Base-by-base conservation (phyloP, 2,888 invertebrate genomes). In the Ectemnius lituratus region DNA sequence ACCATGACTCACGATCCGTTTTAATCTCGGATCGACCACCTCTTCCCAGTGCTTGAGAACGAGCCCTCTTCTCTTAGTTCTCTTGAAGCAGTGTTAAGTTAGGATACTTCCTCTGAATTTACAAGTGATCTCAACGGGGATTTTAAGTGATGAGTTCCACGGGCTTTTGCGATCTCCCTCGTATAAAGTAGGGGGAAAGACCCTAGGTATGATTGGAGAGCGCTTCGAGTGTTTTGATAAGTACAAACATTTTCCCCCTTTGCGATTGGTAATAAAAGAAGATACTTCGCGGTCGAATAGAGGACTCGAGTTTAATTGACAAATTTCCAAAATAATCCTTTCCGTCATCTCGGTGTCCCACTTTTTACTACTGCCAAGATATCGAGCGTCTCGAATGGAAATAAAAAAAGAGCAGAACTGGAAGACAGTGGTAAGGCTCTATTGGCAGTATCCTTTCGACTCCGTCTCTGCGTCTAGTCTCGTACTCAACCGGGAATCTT, bases 371-470 rank as follows among this genome's bases (percentile, higher is more conserved):
- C 8, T 37, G 37, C 37, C 37, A 37, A 37, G 11, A 37, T 37
- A 37, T 37, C 37, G 37, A 37, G 37, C 8, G 8, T 37, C 8
- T 37, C 37, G 11, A 37, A 37, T 37, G 37, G 37, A 6, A 64
- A 73, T 70, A 69, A 73, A 78, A 78, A 76, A 67, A 67, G 73
- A 67, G 69, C 73, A 66, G 73, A 23, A 23, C 77, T 76, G 69
- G 58, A 62, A 49, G 61, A 56, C 77, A 69, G 67, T 73, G 69
- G 76, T 73, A 76, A 64, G 73, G 64, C 68, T 57, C 68, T 57
- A 70, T 78, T 70, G 70, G 56, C 70, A 69, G 52, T 47, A 64
- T 68, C 73, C 70, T 65, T 64, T 59, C 70, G 60, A 62, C 72
- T 63, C 73, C 66, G 71, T 79, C 63, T 81, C 76, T 67, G 65